Base-by-base conservation (phyloP, 1,140 invertebrate species). In the Drosophila pseudoananassae region DNA sequence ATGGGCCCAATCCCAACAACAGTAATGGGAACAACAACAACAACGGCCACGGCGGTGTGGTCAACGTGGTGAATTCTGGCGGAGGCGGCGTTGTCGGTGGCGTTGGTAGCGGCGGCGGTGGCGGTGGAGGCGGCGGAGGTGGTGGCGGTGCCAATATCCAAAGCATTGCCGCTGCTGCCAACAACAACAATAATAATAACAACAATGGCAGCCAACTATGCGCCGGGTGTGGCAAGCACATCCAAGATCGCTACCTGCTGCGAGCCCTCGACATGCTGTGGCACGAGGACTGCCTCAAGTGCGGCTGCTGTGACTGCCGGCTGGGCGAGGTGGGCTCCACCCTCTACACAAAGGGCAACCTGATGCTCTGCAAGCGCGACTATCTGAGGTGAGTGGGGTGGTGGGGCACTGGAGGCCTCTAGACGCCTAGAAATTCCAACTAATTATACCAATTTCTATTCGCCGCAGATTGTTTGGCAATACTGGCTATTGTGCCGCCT, bases 241-340 rank as follows among this genome's bases (percentile, higher is more conserved):
- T 97, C 81, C 97, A 96, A 45, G 96, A 97, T 91, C 94, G 96
- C 90, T 97, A 94, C 91, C 93, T 97, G 43, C 93, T 97, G 69
- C 96, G 96, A 92, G 97, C 98, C 4, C 92, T 99, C 81, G 98
- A 99, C 92, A 94, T 98, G 92, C 96, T 96, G 84, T 99, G 98
- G 98, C 98, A 99, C 92, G 98, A 99, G 92, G 98, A 99, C 92
- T 99, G 98, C 92, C 94, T 99, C 7, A 99, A 99, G 92, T 99
- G 98, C 92, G 97, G 97, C 59, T 99, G 98, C 93, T 99, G 98
- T 93, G 97, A 99, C 92, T 99, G 98, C 92, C 94, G 98, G 49
- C 94, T 99, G 45, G 98, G 98, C 10, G 98, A 99, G 92, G 98
- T 99, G n/a, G 98, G 98, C 25, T 98, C 98, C 45, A 98, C 98